Percentiles rank a stretch among this genome's conserved stretches.
These are phyloP conservation scores for Tetragonula carbonaria DNA, from an alignment of 2,888 invertebrate species.

Conservation along the genomic window DNA sequence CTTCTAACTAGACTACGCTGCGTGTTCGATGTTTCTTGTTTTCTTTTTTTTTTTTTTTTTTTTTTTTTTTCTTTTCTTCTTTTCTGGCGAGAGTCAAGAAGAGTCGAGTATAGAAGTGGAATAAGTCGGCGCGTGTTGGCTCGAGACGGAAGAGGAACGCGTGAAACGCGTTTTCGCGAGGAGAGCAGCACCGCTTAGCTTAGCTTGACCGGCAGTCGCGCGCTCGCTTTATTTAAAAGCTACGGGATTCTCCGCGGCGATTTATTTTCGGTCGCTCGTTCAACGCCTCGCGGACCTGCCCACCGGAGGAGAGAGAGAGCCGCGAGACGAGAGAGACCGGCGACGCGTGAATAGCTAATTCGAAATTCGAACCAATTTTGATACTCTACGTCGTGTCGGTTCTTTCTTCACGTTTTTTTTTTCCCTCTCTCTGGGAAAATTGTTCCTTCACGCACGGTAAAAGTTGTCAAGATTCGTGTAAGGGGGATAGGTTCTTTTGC, in stretches of 20 bases:
- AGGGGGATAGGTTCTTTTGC: background rate
- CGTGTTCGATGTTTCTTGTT: background rate
- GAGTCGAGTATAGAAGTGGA: background rate
- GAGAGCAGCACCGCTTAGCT: slow-evolving; percentile 31
- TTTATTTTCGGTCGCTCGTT: slow-evolving; percentile 79
- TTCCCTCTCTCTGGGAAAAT: background rate
- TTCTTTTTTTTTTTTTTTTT: background rate
- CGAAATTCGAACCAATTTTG: slow-evolving; percentile 8
- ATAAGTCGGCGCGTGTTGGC: background rate
- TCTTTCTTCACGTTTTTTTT: background rate
- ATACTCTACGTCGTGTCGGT: slow-evolving; percentile 7
- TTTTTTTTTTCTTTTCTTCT: background rate
- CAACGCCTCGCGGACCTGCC: slow-evolving; percentile 66
- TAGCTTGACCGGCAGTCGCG: slow-evolving; percentile 63
- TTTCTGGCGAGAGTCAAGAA: slow-evolving; percentile 1
- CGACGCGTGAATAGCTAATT: slow-evolving; percentile 29
- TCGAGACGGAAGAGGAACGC: slow-evolving; percentile 40
- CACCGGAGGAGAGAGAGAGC: slow-evolving; percentile 38
- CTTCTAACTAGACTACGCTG: background rate
- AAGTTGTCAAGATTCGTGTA: too few relatives aligned
- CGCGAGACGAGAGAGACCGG: slow-evolving; percentile 23
- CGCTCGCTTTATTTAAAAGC: slow-evolving; percentile 79
- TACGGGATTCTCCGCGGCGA: slow-evolving; percentile 75
- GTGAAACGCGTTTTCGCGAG: slow-evolving; percentile 57
- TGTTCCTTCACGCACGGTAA: background rate